These are phyloP conservation scores for Lasioglossum oenotherae DNA, from an alignment of 2,888 invertebrate genomes.

Conservation along the genomic window DNA sequence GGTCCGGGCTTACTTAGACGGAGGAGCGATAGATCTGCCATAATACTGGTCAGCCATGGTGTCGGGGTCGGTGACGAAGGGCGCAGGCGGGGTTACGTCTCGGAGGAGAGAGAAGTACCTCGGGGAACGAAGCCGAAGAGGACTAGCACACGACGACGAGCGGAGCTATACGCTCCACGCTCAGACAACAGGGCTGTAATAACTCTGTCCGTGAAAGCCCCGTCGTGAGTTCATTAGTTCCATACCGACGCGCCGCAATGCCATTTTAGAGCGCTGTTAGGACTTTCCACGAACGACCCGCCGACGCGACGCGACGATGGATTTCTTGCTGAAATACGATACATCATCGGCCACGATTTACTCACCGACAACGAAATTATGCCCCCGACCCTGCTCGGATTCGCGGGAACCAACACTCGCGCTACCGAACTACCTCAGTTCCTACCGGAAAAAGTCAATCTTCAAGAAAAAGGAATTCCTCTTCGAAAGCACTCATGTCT, in stretches of 20 bases:
- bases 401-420: background rate
- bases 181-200: conserved; percentile 71
- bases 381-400: conserved; percentile 13
- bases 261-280: conserved; percentile 77
- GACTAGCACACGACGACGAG: conserved; percentile 51
- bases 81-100: conserved; percentile 26
- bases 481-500: background rate
- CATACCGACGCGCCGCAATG: conserved; percentile 79
- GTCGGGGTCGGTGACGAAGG: conserved; percentile 47
- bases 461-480: background rate
- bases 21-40: conserved; percentile 51
- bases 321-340: conserved; percentile 35
- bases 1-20: conserved; percentile 56
- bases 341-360: background rate
- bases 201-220: conserved; percentile 80
- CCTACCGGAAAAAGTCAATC: background rate
- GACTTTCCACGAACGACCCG: conserved; percentile 62
- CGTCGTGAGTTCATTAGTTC: conserved; percentile 81
- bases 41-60: conserved; percentile 50
- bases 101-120: conserved; percentile 49
- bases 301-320: conserved; percentile 19
- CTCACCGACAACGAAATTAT: background rate
- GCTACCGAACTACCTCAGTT: background rate
- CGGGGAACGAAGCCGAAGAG: conserved; percentile 38
- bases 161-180: conserved; percentile 20